Evolutionary conservation across 2,797 vertebrate species (phyloP), one percentile per base, ranked within the genome.

Genomic region (Streptopelia turtur): DNA sequence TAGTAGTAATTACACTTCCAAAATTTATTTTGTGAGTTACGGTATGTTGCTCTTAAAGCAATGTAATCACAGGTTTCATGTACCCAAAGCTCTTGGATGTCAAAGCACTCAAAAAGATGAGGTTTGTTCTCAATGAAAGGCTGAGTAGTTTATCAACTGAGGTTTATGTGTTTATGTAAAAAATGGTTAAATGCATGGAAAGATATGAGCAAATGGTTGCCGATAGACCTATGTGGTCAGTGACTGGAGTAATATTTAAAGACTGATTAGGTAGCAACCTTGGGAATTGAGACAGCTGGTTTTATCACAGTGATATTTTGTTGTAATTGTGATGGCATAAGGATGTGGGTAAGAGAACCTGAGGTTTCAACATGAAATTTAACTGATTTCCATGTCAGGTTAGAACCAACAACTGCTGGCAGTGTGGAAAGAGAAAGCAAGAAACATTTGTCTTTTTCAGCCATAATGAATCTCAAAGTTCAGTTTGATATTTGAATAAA

Each of bases 401-500:
- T 71, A 63, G n/a, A 70, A 66, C 11, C 10, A 80, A 11, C 39
- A 52, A 16, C 35, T 53, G 5, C 23, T 90, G 39, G 10, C 14
- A 68, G 9, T n/a, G 31, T 64, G 20, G 35, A 53, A 87, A 79
- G 3, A 1, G 39, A 65, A 93, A 89, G 17, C 10, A 45, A 49
- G 47, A 83, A 81, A 18, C 35, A 69, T 75, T 71, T 83, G 5
- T 86, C 65, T 81, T 70, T 5, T 72, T 91, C 76, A 70, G 4
- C 11, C 10, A 69, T 86, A 69, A 65, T 59, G 47, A 88, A 91
- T 83, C 57, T 81, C 79, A 43, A 50, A 87, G 50, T 85, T 90
- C 50, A 60, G 15, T 83, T 78, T 75, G 37, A 52, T 91, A 77
- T 68, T 80, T 92, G 75, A 87, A 55, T 83, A 91, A 90, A 83